A percentile compares a stretch with the other conserved stretches of the same genome.
Conservation (phyloP, 2,888 invertebrate species). For the Stramonita haemastoma region DNA sequence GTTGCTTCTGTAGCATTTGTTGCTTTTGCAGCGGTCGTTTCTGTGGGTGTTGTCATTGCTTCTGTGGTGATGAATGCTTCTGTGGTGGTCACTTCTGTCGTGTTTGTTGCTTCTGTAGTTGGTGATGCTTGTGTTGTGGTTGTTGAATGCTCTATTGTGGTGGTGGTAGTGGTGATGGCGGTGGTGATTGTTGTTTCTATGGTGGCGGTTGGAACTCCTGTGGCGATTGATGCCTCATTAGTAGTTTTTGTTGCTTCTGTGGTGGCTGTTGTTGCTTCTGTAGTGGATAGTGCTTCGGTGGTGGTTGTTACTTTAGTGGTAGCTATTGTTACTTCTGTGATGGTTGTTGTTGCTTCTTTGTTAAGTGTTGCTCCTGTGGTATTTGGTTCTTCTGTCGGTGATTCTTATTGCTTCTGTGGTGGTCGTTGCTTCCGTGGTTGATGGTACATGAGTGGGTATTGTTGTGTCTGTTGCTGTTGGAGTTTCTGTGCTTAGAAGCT, state of each 20-base stretch:
- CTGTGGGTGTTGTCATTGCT: too few relatives aligned
- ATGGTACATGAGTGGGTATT: background rate
- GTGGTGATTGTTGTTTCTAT: background rate
- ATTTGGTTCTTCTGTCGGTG: background rate
- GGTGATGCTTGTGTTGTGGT: background rate
- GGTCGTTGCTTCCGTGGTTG: background rate
- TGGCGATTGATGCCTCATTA: too few relatives aligned
- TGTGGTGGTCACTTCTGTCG: too few relatives aligned
- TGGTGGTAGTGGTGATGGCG: background rate
- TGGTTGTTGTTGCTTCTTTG: background rate
- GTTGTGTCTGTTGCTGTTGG: background rate
- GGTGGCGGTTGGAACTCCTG: background rate
- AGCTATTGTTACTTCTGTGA: background rate
- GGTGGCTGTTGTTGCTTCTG: slow-evolving; percentile 6
- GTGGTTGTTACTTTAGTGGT: background rate
- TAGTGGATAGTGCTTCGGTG: background rate
- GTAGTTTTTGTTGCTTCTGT: background rate
- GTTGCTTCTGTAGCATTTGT: background rate
- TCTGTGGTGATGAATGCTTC: too few relatives aligned
- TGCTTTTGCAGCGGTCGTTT: too few relatives aligned
- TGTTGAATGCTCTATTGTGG: background rate
- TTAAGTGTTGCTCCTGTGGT: background rate
- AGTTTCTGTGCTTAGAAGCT: background rate
- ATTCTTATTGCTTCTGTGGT: background rate
- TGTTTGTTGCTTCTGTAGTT: background rate